phyloP scores from a whole-genome alignment of 1,140 invertebrate species.

The Bilobella aurantiaca region DNA sequence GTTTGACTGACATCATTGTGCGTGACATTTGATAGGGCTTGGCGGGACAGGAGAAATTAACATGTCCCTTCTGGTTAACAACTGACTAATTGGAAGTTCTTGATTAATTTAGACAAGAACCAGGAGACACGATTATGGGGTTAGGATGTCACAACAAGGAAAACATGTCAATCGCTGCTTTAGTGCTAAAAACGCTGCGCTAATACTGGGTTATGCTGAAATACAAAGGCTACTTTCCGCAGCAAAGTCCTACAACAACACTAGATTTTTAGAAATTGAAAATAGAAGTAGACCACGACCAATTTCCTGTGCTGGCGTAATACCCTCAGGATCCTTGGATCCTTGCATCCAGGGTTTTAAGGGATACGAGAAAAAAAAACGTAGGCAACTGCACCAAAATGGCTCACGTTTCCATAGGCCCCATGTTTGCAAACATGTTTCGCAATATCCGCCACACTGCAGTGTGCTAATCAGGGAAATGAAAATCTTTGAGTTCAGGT shows the following conservation, averaged over 20 bases:
- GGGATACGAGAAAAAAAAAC: background rate
- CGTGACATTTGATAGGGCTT: background rate
- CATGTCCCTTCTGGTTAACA: background rate
- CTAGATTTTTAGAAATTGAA: no score
- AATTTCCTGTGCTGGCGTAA: constrained; percentile 6
- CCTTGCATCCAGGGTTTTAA: background rate
- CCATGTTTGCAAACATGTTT: constrained; percentile 1
- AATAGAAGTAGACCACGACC: background rate
- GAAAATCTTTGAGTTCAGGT: background rate
- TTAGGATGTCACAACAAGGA: background rate
- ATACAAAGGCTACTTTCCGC: background rate
- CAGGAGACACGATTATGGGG: background rate
- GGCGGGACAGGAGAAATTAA: no score
- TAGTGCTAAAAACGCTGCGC: background rate
- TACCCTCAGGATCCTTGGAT: no score
- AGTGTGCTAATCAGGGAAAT: background rate
- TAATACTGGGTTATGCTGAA: background rate
- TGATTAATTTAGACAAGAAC: background rate
- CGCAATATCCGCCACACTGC: background rate
- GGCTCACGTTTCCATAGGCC: background rate
- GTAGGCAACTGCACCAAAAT: background rate
- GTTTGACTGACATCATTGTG: background rate
- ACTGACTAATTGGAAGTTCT: background rate
- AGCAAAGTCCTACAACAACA: background rate
- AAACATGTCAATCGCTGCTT: background rate